Percentiles rank a stretch among this genome's conserved stretches.
Evolutionary conservation across 1,140 invertebrate species (phyloP).

Genomic region (Drosophila triauraria): DNA sequence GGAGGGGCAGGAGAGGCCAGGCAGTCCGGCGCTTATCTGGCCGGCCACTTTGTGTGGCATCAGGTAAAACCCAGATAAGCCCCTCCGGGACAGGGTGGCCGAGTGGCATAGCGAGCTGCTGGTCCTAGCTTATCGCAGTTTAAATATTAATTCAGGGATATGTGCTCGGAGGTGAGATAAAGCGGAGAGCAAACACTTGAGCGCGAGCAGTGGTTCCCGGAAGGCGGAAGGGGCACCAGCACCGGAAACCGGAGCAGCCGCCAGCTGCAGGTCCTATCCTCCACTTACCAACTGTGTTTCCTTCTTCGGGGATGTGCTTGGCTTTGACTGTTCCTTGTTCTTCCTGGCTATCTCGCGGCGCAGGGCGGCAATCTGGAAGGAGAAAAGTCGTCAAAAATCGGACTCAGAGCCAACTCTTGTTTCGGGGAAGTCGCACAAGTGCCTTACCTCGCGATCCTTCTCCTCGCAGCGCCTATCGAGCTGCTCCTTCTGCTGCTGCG

Average conservation of each 20-base stretch:
- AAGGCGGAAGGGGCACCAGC: slow-evolving; percentile 11
- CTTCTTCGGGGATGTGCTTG: slow-evolving; percentile 3
- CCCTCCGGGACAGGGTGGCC: slow-evolving; percentile 14
- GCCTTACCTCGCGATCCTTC: slow-evolving; percentile 88
- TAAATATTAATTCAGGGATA: slow-evolving; percentile 83
- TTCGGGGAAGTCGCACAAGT: slow-evolving; percentile 52
- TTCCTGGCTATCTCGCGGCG: slow-evolving; percentile 65
- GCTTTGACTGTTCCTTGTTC: slow-evolving; percentile 42
- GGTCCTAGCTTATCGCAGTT: slow-evolving; percentile 73
- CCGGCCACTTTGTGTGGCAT: slow-evolving; percentile 29
- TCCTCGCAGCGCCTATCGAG: slow-evolving; percentile 87
- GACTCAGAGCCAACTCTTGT: not conserved
- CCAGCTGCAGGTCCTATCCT: slow-evolving; percentile 22
- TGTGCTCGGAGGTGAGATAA: slow-evolving; percentile 40
- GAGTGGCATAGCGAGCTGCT: slow-evolving; percentile 3
- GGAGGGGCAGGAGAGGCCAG: not conserved
- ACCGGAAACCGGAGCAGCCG: slow-evolving; percentile 16
- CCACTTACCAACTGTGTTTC: slow-evolving; percentile 35
- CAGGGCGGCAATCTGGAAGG: slow-evolving; percentile 68
- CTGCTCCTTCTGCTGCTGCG: slow-evolving; percentile 86
- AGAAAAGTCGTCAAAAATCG: not conserved
- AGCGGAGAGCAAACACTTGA: slow-evolving; percentile 35
- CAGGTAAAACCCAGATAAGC: slow-evolving; percentile 62
- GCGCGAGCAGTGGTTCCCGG: slow-evolving; percentile 25
- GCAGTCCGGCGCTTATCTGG: slow-evolving; percentile 11